Evolutionary conservation across 1,140 invertebrate genomes (phyloP), one percentile per base, ranked within the genome.

Genomic region (Cherax quadricarinatus): DNA sequence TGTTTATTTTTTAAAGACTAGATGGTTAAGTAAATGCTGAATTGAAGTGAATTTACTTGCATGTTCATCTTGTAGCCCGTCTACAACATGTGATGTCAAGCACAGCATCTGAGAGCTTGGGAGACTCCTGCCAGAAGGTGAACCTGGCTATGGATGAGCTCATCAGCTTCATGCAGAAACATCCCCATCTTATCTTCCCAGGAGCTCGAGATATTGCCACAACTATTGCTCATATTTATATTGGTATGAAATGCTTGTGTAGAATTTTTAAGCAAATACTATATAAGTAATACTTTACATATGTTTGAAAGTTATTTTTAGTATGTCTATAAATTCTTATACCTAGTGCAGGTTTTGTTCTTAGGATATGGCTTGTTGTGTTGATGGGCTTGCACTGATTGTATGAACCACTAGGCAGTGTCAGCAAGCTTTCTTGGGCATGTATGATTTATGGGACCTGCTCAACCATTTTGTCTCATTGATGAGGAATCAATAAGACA

Each of bases 171-270:
- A 49, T 92, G 21, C 91, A 89, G 86, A 53, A 85, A 16, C 86
- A 85, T 78, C 90, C 90, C 14, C 30, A 91, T 21, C 91, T 92
- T 9, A 81, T 88, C 41, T 73, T 81, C 79, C 70, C 83, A 66
- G 91, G 83, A 21, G 86, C 91, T 1, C 70, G 86, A 83, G 90
- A 91, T 60, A 66, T 87, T 86, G 90, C 90, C n/a, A 30, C 57
- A 18, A 57, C 90, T 18, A 57, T 91, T 82, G 90, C 90, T 53
- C 83, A 91, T 60, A 86, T 91, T 70, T 91, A 87, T 81, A 87
- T 91, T 62, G 89, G 78, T 81, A 86, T 86, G 49, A 82, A n/a
- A 62, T 24, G 24, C 48, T 51, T 0, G 24, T 88, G 53, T 57
- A 10, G 9, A 57, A 57, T 57, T 9, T 9, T 57, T 9, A 57